A percentile compares a stretch with the other conserved stretches of the same genome.
These are phyloP conservation scores for Rhinogobio ventralis DNA, from an alignment of 2,797 vertebrate species.

Conservation along the genomic window DNA sequence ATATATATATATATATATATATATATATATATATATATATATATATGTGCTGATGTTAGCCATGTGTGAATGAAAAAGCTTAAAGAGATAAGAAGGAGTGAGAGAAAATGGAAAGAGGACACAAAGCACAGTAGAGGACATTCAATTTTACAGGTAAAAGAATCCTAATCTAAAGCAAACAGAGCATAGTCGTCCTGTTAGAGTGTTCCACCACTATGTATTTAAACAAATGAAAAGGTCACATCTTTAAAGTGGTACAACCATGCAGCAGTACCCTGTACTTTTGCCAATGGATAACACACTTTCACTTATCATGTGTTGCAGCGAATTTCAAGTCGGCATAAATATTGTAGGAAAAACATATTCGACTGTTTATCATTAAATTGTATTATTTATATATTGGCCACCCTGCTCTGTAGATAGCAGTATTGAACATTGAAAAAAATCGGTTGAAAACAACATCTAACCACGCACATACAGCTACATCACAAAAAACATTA, in stretches of 20 bases:
- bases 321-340: not conserved
- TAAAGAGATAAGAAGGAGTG: constrained; percentile 49
- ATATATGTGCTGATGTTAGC: constrained; percentile 24
- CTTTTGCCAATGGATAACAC: not conserved
- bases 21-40: too few species aligned
- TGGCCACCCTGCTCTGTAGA: constrained; percentile 2
- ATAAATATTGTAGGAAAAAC: not conserved
- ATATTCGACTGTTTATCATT: not conserved
- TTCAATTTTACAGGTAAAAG: constrained; percentile 57
- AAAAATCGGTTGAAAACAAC: too few species aligned
- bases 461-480: constrained; percentile 1
- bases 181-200: constrained; percentile 27
- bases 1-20: too few species aligned
- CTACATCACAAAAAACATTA: not conserved
- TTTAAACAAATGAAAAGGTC: constrained; percentile 48
- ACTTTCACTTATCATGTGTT: not conserved
- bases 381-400: not conserved
- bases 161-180: constrained; percentile 54
- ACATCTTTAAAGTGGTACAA: constrained; percentile 10
- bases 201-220: not conserved
- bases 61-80: constrained; percentile 38
- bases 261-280: not conserved
- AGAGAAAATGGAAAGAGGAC: constrained; percentile 44
- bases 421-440: not conserved
- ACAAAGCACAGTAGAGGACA: constrained; percentile 32